Evolutionary conservation across 2,797 vertebrate species (phyloP).

Genomic region (Girardinus metallicus): DNA sequence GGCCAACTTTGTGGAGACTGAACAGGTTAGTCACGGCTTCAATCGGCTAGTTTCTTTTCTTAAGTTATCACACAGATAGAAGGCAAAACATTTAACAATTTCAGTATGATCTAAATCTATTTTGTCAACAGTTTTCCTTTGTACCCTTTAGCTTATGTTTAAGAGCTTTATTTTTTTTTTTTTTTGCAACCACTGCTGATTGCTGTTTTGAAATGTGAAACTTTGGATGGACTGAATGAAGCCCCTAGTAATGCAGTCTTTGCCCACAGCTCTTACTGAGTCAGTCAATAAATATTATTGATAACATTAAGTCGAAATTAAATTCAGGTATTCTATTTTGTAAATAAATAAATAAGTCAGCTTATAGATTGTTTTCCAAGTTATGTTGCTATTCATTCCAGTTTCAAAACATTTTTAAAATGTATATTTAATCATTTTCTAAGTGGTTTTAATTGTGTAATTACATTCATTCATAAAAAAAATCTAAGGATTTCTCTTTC

Average conservation of each 20-base stretch:
- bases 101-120: not conserved
- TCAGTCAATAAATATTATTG: not conserved
- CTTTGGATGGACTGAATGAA: not conserved
- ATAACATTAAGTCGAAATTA: not conserved
- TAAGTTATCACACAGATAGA: not conserved
- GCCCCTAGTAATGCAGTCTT: not conserved
- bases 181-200: not conserved
- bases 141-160: not conserved
- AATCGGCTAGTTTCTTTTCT: not conserved
- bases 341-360: not conserved
- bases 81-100: not conserved
- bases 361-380: not conserved
- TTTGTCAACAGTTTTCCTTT: not conserved
- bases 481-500: not conserved
- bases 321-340: not conserved
- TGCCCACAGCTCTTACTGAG: not conserved
- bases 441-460: not conserved
- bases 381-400: not conserved
- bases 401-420: not conserved
- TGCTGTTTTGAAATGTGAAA: not conserved
- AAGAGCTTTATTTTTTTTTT: not conserved
- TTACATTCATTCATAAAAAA: not conserved
- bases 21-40: conserved; percentile 84
- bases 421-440: not conserved
- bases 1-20: conserved; percentile 98